Percentiles rank a stretch among this genome's conserved stretches.
These are phyloP conservation scores for Acromyrmex charruanus DNA, from an alignment of 1,140 invertebrate species.

Conservation along the genomic window DNA sequence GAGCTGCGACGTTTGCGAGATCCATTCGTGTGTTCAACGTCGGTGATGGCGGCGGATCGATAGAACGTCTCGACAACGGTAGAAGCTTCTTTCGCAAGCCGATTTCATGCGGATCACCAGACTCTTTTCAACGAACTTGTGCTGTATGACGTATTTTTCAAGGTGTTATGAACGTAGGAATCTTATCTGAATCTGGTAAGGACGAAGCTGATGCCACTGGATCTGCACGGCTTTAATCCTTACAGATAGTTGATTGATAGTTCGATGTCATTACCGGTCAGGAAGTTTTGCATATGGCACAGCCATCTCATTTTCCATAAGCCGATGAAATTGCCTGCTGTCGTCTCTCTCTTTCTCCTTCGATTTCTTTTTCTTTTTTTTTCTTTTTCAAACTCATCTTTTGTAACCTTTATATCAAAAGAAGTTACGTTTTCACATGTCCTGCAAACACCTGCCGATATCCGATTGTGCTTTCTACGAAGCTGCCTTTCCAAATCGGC, in stretches of 20 bases:
- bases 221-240: conserved; percentile 5
- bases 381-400: neutral
- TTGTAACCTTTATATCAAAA: conserved; percentile 35
- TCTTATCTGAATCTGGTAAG: conserved; percentile 37
- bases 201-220: conserved; percentile 3
- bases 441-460: conserved; percentile 37
- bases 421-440: conserved; percentile 28
- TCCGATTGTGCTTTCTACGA: conserved; percentile 1
- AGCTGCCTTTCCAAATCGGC: neutral
- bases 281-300: conserved; percentile 18
- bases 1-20: conserved; percentile 7
- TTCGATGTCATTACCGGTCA: conserved; percentile 36
- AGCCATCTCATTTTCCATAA: neutral
- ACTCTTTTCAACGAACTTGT: conserved; percentile 38
- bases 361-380: neutral
- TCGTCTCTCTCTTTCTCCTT: neutral
- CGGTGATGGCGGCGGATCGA: conserved; percentile 1
- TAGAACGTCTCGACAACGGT: conserved; percentile 18
- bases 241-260: conserved; percentile 38
- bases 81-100: conserved; percentile 29
- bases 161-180: neutral
- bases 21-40: conserved; percentile 31
- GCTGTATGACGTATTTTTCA: conserved; percentile 33
- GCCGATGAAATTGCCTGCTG: neutral
- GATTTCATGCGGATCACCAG: conserved; percentile 45